phyloP scores from a whole-genome alignment of 1,140 invertebrate species.

The Nylanderia fulva region DNA sequence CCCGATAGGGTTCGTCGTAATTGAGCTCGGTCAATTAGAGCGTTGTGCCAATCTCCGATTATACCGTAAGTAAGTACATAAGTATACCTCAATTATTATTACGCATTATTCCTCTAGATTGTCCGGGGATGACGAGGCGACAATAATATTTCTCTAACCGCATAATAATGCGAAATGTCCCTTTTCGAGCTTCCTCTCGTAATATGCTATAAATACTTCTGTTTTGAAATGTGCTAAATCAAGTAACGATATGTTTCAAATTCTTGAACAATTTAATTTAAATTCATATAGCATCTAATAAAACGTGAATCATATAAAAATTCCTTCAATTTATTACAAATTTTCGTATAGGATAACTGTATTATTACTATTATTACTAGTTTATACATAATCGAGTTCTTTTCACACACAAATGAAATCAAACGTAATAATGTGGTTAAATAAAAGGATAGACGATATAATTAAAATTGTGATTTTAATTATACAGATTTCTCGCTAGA shows the following conservation, averaged over 20 bases:
- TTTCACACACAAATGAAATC: background rate
- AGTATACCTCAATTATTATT: slow-evolving; percentile 49
- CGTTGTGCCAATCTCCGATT: slow-evolving; percentile 22
- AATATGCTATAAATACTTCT: background rate
- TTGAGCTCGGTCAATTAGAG: slow-evolving; percentile 29
- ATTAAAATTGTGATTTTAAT: slow-evolving; percentile 3
- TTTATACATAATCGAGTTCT: background rate
- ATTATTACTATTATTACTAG: background rate
- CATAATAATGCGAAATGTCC: background rate
- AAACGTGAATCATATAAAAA: background rate
- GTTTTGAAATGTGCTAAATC: background rate
- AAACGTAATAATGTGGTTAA: background rate
- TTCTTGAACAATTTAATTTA: background rate
- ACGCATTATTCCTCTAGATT: slow-evolving; percentile 49
- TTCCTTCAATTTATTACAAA: background rate
- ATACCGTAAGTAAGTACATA: slow-evolving; percentile 44
- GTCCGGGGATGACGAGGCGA: slow-evolving; percentile 27
- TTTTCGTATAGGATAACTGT: background rate
- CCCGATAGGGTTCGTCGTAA: background rate
- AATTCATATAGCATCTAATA: background rate
- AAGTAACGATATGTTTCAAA: background rate
- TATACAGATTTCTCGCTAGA: background rate
- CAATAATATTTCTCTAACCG: slow-evolving; percentile 26
- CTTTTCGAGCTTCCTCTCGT: slow-evolving; percentile 29
- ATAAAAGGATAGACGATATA: background rate